These are phyloP conservation scores for Dusona sp. DNA, from an alignment of 2,888 invertebrate genomes.

Conservation along the genomic window DNA sequence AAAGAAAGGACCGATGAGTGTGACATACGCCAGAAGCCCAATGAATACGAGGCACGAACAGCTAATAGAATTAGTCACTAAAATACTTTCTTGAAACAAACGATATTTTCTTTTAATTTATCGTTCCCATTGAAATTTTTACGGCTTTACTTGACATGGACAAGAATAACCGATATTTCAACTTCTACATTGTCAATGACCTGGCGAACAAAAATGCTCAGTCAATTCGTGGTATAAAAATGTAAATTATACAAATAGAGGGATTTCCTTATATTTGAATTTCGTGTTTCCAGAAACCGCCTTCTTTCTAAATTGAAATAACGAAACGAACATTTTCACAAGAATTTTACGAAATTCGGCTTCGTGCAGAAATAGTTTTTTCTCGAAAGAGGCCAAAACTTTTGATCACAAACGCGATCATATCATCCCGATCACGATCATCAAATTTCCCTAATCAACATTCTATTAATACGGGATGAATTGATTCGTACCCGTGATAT, in stretches of 20 bases:
- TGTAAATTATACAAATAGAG: not conserved
- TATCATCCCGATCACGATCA: not conserved
- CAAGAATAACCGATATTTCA: not conserved
- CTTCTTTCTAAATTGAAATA: not conserved
- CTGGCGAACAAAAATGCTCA: not conserved
- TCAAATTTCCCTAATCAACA: not conserved
- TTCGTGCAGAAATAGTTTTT: not conserved
- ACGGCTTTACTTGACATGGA: not conserved
- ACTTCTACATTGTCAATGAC: not conserved
- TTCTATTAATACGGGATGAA: not conserved
- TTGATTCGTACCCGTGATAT: not conserved
- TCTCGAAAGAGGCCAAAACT: not conserved
- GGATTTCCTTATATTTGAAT: not conserved
- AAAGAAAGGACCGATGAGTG: slow-evolving; percentile 14
- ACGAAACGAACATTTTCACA: no score
- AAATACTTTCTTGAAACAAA: no score
- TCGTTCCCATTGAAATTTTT: not conserved
- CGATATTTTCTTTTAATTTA: not conserved
- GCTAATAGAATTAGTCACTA: slow-evolving; percentile 1
- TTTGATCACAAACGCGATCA: not conserved
- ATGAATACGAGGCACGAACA: slow-evolving; percentile 19
- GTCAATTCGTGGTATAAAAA: not conserved
- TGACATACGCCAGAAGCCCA: slow-evolving; percentile 3
- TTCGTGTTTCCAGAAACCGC: not conserved
- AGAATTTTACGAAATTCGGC: no score